Conservation (phyloP, 2,113 vertebrate genomes). For the Microtus ochrogaster region DNA sequence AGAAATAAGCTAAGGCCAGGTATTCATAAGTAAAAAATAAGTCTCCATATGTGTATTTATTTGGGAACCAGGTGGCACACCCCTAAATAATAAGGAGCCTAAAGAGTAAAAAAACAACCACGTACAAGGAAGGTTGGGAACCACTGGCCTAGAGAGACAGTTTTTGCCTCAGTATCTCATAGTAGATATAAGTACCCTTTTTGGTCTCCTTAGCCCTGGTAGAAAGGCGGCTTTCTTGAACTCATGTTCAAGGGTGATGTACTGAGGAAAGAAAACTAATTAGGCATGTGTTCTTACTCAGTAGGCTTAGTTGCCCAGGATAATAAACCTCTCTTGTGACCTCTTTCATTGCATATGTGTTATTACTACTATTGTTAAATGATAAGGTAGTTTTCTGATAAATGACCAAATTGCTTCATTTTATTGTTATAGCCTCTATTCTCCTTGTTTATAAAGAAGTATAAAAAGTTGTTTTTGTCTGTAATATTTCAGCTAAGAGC, state of each 20-base stretch:
- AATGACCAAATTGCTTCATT: neutral
- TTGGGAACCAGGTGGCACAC: no score
- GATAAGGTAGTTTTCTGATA: conserved; percentile 23
- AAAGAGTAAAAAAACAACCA: no score
- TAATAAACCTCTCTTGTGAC: neutral
- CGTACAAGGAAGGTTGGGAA: neutral
- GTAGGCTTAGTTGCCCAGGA: conserved; percentile 28
- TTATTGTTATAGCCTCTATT: neutral
- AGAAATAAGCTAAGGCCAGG: no score
- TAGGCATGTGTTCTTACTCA: neutral
- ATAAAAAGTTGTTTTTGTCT: conserved; percentile 24
- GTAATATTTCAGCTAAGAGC: conserved; percentile 25
- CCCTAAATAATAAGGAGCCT: no score
- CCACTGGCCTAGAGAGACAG: neutral
- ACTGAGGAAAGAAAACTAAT: neutral
- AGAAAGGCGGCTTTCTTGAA: neutral
- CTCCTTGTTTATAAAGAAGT: conserved; percentile 40
- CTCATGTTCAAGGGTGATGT: neutral
- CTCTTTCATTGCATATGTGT: conserved; percentile 6
- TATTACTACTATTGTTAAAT: conserved; percentile 31
- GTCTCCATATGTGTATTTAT: no score
- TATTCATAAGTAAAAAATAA: no score
- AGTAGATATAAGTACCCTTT: neutral
- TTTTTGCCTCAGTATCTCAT: neutral
- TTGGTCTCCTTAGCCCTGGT: neutral